Conservation (phyloP, 2,888 invertebrate genomes). For the Eristalis intricaria region DNA sequence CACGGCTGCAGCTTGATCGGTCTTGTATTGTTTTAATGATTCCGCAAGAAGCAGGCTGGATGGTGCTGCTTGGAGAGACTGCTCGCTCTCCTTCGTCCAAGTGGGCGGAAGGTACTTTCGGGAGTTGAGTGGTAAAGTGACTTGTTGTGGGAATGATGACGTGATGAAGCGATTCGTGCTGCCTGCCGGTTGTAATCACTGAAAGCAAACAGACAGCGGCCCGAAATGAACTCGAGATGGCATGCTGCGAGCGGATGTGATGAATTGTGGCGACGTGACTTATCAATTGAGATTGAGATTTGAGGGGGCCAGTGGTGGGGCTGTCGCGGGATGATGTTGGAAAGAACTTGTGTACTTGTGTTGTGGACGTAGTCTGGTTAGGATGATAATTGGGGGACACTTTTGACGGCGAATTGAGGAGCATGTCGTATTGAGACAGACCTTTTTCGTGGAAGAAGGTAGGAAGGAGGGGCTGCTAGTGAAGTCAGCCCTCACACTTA, state of each 20-base stretch:
- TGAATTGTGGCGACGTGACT: neutral
- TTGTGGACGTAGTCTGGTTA: no score
- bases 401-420: no score
- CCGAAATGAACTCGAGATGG: no score
- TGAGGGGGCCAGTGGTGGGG: no score
- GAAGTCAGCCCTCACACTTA: no score
- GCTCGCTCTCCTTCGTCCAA: neutral
- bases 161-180: neutral
- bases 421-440: no score
- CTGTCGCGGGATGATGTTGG: no score
- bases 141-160: neutral
- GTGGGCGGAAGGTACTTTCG: neutral
- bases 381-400: no score
- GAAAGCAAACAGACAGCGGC: neutral
- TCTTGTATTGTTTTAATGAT: slow-evolving; percentile 28
- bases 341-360: no score
- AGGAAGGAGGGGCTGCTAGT: no score
- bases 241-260: no score
- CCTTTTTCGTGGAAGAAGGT: no score
- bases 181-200: neutral
- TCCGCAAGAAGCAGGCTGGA: neutral
- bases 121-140: neutral
- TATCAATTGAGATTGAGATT: neutral
- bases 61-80: neutral
- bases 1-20: slow-evolving; percentile 22